A percentile compares a stretch with the other conserved stretches of the same genome.
These are phyloP conservation scores for Cosmorhoe ocellata DNA, from an alignment of 2,888 invertebrate genomes.

Conservation along the genomic window DNA sequence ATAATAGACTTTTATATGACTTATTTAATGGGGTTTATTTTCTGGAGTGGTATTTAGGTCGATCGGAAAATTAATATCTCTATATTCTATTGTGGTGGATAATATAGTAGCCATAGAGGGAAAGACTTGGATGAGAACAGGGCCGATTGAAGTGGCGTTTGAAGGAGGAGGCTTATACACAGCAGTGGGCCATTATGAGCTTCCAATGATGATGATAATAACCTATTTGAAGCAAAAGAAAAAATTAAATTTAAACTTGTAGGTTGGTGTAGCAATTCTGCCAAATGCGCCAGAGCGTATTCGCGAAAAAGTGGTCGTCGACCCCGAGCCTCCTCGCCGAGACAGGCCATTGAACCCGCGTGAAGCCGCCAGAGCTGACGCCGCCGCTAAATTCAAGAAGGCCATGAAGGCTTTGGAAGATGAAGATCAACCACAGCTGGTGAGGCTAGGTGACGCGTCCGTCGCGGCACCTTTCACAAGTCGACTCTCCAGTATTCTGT, in stretches of 20 bases:
- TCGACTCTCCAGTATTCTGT: slow-evolving; percentile 96
- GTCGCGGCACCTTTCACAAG: slow-evolving; percentile 99
- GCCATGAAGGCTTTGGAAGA: slow-evolving; percentile 94
- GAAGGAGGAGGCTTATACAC: too few species aligned
- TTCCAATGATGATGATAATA: too few species aligned
- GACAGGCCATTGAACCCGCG: slow-evolving; percentile 41
- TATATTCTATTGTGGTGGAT: too few species aligned
- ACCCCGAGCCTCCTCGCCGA: slow-evolving; percentile 81
- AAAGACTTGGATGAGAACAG: too few species aligned
- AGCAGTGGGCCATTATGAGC: too few species aligned
- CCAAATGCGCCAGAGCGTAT: slow-evolving; percentile 88
- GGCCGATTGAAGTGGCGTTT: too few species aligned
- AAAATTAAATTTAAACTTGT: background rate
- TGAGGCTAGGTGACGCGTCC: slow-evolving; percentile 98
- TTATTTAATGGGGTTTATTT: too few species aligned
- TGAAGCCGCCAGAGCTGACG: slow-evolving; percentile 60
- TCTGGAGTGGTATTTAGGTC: too few species aligned
- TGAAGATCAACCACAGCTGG: slow-evolving; percentile 92
- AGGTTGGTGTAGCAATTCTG: slow-evolving; percentile 93
- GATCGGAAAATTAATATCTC: too few species aligned
- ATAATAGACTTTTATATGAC: too few species aligned
- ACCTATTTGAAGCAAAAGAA: too few species aligned
- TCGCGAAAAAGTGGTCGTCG: slow-evolving; percentile 67
- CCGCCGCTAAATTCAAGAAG: slow-evolving; percentile 82
- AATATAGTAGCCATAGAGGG: too few species aligned